Conservation (phyloP, 2,888 invertebrate genomes). For the Amblyteles armatorius region DNA sequence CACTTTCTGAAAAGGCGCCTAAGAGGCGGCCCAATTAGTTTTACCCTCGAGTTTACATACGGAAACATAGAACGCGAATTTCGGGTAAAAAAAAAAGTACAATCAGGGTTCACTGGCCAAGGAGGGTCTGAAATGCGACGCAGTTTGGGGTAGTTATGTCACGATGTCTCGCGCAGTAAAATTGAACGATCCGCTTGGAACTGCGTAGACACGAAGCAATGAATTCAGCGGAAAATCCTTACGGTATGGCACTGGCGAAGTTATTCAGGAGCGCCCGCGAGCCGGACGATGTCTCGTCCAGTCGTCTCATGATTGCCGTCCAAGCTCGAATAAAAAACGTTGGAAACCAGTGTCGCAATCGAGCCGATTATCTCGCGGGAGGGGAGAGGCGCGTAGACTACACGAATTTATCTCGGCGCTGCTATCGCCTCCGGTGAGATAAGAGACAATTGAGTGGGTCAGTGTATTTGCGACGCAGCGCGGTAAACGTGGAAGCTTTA, state of each 20-base stretch:
- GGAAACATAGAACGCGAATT: neutral
- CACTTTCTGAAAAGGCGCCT: constrained; percentile 88
- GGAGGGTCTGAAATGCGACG: neutral
- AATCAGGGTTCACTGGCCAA: constrained; percentile 3
- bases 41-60: constrained; percentile 26
- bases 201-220: constrained; percentile 1
- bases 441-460: constrained; percentile 65
- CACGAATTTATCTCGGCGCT: constrained; percentile 49
- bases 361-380: constrained; percentile 29
- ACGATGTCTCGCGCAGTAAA: neutral
- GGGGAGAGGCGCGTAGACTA: constrained; percentile 4
- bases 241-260: constrained; percentile 62
- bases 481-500: neutral
- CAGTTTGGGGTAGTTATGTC: neutral
- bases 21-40: constrained; percentile 79
- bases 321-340: constrained; percentile 2
- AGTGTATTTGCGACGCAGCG: constrained; percentile 40
- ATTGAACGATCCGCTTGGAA: neutral
- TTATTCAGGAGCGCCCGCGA: constrained; percentile 57
- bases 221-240: constrained; percentile 48
- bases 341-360: constrained; percentile 40
- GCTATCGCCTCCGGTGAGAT: constrained; percentile 55
- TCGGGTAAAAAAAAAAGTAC: neutral
- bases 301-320: constrained; percentile 58
- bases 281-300: constrained; percentile 55